Conservation (phyloP, 2,113 vertebrate species). For the Orientallactaga bullata region DNA sequence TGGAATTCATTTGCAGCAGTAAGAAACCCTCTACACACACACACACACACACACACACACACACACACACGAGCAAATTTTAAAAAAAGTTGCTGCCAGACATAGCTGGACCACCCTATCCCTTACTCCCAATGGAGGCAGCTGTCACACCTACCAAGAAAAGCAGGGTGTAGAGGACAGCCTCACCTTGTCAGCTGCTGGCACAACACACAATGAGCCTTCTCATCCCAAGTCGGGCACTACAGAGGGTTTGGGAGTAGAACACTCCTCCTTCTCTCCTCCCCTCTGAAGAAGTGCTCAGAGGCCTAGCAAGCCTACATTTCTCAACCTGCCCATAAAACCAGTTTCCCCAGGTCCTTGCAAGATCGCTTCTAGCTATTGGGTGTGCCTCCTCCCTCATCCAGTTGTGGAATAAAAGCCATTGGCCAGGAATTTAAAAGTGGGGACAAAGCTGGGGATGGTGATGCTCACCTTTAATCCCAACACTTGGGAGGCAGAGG, state of each 20-base stretch:
- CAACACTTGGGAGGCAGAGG: too few relatives aligned
- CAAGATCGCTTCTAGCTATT: background rate
- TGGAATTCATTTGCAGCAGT: too few relatives aligned
- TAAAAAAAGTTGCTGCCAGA: background rate
- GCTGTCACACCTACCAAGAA: background rate
- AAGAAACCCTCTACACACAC: too few relatives aligned
- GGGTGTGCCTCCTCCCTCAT: constrained; percentile 27
- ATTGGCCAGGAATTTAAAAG: background rate
- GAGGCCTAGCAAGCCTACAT: background rate
- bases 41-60: too few relatives aligned
- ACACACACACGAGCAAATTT: too few relatives aligned
- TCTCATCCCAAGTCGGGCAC: background rate
- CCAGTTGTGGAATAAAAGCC: constrained; percentile 21
- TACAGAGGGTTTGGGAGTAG: background rate
- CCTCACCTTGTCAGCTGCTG: background rate
- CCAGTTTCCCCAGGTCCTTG: constrained; percentile 65
- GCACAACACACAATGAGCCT: background rate
- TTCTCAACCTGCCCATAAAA: constrained; percentile 62
- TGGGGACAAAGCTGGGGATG: background rate
- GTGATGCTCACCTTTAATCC: too few relatives aligned
- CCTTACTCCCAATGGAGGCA: background rate
- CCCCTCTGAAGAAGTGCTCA: background rate
- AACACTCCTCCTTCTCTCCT: background rate
- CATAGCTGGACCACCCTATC: accelerated
- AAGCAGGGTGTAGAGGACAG: background rate